Percentiles rank a stretch among this genome's conserved stretches.
These are phyloP conservation scores for Drosophila mercatorum DNA, from an alignment of 2,888 invertebrate species.

Conservation along the genomic window DNA sequence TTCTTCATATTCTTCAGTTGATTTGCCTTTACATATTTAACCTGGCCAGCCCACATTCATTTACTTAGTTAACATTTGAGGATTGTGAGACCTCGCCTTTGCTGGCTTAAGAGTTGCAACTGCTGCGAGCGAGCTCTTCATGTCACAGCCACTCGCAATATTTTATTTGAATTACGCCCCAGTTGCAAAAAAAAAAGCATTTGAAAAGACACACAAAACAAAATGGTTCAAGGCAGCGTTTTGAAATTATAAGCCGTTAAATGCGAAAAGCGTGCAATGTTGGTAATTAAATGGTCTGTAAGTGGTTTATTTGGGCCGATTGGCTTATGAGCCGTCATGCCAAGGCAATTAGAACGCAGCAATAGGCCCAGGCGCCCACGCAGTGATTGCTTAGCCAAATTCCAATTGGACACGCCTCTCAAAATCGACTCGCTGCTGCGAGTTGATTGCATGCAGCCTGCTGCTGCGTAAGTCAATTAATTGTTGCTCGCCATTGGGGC, in stretches of 20 bases:
- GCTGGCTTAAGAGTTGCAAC: neutral
- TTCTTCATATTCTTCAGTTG: neutral
- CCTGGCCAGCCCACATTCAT: neutral
- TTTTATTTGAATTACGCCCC: constrained; percentile 11
- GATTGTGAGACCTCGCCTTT: neutral
- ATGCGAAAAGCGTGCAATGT: constrained; percentile 32
- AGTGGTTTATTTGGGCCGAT: constrained; percentile 23
- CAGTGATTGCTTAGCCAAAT: constrained; percentile 37
- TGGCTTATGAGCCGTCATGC: constrained; percentile 37
- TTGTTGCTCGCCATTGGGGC: constrained; percentile 74
- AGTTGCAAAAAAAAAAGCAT: constrained; percentile 10
- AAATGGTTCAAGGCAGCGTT: constrained; percentile 61
- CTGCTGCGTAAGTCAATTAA: constrained; percentile 71
- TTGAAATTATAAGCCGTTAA: constrained; percentile 28
- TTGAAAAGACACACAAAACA: constrained; percentile 25
- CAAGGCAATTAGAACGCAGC: constrained; percentile 68
- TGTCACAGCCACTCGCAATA: neutral
- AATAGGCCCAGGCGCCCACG: constrained; percentile 62
- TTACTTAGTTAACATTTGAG: neutral
- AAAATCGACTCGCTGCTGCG: constrained; percentile 18
- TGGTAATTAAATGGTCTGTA: constrained; percentile 38
- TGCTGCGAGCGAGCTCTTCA: neutral
- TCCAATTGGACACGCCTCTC: constrained; percentile 48
- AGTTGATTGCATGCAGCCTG: constrained; percentile 57
- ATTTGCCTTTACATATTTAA: neutral